These are phyloP conservation scores for Pedionomus torquatus DNA, from an alignment of 2,113 vertebrate species.

Conservation along the genomic window DNA sequence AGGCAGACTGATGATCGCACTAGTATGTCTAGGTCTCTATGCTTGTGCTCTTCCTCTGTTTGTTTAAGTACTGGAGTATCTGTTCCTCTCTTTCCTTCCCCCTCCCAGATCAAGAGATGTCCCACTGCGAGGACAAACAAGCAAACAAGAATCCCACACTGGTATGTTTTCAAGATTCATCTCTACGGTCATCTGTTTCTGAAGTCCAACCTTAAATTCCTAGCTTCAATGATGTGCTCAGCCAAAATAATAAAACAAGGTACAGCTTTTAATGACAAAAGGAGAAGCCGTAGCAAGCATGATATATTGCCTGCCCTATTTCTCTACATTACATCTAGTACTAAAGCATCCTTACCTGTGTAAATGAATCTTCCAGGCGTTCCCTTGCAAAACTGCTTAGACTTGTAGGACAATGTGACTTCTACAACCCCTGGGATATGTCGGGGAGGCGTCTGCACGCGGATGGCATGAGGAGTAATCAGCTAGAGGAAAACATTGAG, in stretches of 20 bases:
- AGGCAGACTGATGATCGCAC: neutral
- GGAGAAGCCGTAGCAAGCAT: neutral
- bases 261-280: neutral
- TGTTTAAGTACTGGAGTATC: neutral
- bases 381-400: slow-evolving; percentile 99
- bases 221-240: neutral
- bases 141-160: neutral
- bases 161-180: neutral
- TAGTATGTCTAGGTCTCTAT: neutral
- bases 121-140: neutral
- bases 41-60: neutral
- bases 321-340: neutral
- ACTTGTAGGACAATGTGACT: slow-evolving; percentile 99
- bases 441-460: slow-evolving; percentile 96
- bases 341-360: slow-evolving; percentile 84
- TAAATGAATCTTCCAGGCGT: slow-evolving; percentile 99
- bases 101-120: neutral
- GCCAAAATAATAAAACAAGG: neutral
- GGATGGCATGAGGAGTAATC: slow-evolving; percentile 97
- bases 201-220: neutral
- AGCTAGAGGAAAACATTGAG: slow-evolving; percentile 80
- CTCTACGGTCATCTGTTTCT: neutral
- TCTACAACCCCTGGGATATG: slow-evolving; percentile 99
- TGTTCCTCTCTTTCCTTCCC: neutral
- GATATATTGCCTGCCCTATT: neutral